Percentiles rank a stretch among this genome's conserved stretches.
Conservation (phyloP, 2,113 vertebrate genomes). For the Caretta caretta region DNA sequence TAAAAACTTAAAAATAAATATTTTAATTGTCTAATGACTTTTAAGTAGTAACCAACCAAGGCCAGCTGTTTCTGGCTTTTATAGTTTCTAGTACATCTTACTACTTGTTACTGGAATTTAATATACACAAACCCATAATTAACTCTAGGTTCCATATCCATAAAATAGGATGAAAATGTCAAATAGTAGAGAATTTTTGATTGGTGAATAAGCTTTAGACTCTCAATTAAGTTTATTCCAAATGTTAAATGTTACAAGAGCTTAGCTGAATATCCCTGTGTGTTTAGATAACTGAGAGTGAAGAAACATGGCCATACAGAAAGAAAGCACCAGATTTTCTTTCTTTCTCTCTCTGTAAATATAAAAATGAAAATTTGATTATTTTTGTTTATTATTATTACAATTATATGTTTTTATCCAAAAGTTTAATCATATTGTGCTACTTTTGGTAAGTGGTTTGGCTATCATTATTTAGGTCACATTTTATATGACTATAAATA, state of each 20-base stretch:
- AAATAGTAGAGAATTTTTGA: background rate
- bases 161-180: conserved; percentile 5
- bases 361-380: background rate
- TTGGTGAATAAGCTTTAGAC: background rate
- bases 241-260: background rate
- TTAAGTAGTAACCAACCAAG: conserved; percentile 8
- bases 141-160: background rate
- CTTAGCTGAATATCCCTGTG: background rate
- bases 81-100: background rate
- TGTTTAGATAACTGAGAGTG: rapidly evolving
- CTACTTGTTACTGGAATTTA: conserved; percentile 3
- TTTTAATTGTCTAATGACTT: background rate
- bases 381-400: background rate
- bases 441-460: background rate
- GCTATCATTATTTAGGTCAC: background rate
- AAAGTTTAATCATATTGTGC: background rate
- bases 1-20: conserved; percentile 20
- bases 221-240: background rate
- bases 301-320: background rate
- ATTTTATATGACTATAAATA: background rate
- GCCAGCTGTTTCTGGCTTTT: conserved; percentile 8
- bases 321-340: background rate
- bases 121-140: conserved; percentile 14
- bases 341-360: background rate
- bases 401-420: background rate